Conservation (phyloP, 2,888 invertebrate species). For the Diabrotica balteata region DNA sequence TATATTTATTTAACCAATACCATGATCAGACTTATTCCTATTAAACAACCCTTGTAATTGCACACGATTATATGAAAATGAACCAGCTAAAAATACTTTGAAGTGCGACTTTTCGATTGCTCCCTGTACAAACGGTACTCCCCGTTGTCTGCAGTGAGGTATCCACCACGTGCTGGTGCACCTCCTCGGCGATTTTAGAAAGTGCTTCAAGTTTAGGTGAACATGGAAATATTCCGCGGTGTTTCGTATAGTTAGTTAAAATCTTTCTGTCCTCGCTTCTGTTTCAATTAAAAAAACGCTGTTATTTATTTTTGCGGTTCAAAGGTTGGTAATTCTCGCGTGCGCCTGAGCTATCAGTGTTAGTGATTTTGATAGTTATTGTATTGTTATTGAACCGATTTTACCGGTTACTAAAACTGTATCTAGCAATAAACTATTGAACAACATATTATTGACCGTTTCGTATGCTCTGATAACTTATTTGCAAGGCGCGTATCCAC, state of each 20-base stretch:
- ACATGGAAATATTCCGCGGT: slow-evolving; percentile 18
- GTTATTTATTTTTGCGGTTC: slow-evolving; percentile 8
- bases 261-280: slow-evolving; percentile 13
- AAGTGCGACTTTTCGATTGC: neutral
- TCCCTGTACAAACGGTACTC: neutral
- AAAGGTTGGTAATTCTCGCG: neutral
- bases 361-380: slow-evolving; percentile 5
- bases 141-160: slow-evolving; percentile 3
- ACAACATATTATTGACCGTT: neutral
- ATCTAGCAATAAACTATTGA: neutral
- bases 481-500: neutral
- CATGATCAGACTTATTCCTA: too few relatives aligned
- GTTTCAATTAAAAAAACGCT: slow-evolving; percentile 1
- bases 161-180: slow-evolving; percentile 27
- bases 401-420: slow-evolving; percentile 6
- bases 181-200: slow-evolving; percentile 27
- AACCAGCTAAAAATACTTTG: too few relatives aligned
- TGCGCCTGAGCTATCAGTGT: slow-evolving; percentile 1
- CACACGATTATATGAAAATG: too few relatives aligned
- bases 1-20: too few relatives aligned
- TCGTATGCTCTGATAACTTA: slow-evolving; percentile 15
- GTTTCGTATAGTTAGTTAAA: slow-evolving; percentile 18
- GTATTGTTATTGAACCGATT: slow-evolving; percentile 1
- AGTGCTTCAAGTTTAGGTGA: slow-evolving; percentile 23
- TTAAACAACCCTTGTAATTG: too few relatives aligned